Percentiles rank a stretch among this genome's conserved stretches.
Conservation (phyloP, 2,797 vertebrate species). For the Microctenopoma stevenorrisi region DNA sequence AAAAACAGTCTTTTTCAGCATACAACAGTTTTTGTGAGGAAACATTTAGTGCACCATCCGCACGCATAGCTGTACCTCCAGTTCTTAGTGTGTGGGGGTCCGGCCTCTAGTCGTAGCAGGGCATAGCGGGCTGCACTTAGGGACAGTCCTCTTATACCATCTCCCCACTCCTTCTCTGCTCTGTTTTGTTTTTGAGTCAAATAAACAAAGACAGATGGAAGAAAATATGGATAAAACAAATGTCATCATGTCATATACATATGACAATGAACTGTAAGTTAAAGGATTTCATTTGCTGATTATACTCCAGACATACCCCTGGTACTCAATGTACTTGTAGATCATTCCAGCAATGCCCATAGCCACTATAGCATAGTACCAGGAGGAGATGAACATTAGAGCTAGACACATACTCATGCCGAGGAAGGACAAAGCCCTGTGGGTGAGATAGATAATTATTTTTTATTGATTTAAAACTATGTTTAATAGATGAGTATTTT, state of each 20-base stretch:
- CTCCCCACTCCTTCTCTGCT: constrained; percentile 99
- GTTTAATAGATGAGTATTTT: background rate
- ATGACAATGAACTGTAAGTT: background rate
- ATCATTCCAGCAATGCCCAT: constrained; percentile 99
- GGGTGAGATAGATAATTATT: constrained; percentile 9
- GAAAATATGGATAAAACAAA: constrained; percentile 4
- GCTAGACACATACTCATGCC: constrained; percentile 99
- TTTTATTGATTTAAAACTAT: constrained; percentile 1
- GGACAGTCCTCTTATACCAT: constrained; percentile 95
- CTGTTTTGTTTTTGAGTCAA: constrained; percentile 74
- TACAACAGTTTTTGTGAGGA: background rate
- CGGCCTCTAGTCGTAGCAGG: constrained; percentile 91
- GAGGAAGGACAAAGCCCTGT: constrained; percentile 95
- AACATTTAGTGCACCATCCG: background rate
- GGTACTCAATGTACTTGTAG: constrained; percentile 99
- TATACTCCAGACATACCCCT: constrained; percentile 87
- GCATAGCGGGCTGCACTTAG: constrained; percentile 95
- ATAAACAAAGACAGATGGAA: constrained; percentile 11
- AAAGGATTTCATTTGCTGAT: background rate
- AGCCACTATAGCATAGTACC: constrained; percentile 98
- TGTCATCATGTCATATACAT: background rate
- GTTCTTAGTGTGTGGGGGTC: constrained; percentile 98
- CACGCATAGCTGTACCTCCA: constrained; percentile 87
- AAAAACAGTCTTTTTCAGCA: no score
- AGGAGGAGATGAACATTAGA: constrained; percentile 98